These are phyloP conservation scores for Sinohyriopsis cumingii DNA, from an alignment of 2,888 invertebrate genomes.

Conservation along the genomic window DNA sequence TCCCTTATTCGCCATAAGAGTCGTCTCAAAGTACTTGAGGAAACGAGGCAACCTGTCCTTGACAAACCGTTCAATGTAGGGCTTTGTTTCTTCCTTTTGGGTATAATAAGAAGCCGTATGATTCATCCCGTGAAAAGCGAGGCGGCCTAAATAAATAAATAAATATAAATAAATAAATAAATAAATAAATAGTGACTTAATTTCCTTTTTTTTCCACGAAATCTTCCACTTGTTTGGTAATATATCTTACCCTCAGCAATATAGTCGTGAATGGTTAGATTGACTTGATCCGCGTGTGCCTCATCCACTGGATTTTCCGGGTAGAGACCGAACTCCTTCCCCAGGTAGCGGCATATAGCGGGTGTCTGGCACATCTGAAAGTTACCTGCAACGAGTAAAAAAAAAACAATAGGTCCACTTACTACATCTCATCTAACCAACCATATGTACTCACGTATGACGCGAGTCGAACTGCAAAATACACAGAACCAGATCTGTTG, in stretches of 20 bases:
- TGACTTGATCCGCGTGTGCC: conserved; percentile 57
- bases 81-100: conserved; percentile 59
- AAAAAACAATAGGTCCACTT: not conserved
- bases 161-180: not conserved
- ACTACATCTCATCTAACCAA: not conserved
- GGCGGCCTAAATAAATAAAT: conserved; percentile 39
- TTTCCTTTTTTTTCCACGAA: no score
- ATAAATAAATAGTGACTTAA: no score
- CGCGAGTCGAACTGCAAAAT: no score
- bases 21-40: conserved; percentile 52
- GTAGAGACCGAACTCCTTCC: conserved; percentile 53
- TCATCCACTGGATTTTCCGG: conserved; percentile 49
- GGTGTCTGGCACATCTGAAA: conserved; percentile 52
- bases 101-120: conserved; percentile 44
- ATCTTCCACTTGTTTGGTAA: no score
- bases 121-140: conserved; percentile 56
- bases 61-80: conserved; percentile 54
- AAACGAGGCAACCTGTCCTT: conserved; percentile 49
- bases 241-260: conserved; percentile 52
- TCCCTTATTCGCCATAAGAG: conserved; percentile 46
- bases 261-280: conserved; percentile 56
- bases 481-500: no score
- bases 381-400: conserved; percentile 34
- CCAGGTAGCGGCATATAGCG: conserved; percentile 56
- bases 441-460: no score